phyloP scores from a whole-genome alignment of 2,888 invertebrate species.

The Cremastinae sp. region DNA sequence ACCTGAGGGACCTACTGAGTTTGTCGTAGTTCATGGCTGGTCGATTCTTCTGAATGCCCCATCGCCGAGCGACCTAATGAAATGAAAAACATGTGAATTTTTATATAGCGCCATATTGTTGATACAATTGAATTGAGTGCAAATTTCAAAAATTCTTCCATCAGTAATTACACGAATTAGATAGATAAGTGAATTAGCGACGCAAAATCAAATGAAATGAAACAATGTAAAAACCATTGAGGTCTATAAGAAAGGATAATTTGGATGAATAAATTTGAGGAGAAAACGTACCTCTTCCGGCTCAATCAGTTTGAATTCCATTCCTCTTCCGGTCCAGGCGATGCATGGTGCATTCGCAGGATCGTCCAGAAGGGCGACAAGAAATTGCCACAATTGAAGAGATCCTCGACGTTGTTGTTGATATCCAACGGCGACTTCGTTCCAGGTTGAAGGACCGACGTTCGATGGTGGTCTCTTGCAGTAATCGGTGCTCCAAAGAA shows the following conservation, averaged over 20 bases:
- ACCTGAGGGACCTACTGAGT: slow-evolving; percentile 94
- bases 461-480: slow-evolving; percentile 70
- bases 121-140: no score
- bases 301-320: slow-evolving; percentile 97
- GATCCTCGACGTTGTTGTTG: slow-evolving; percentile 88
- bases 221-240: no score
- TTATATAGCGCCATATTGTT: no score
- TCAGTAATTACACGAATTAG: no score
- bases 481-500: slow-evolving; percentile 73
- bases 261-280: background rate
- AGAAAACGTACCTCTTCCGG: slow-evolving; percentile 89
- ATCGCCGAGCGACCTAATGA: slow-evolving; percentile 92
- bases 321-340: slow-evolving; percentile 96
- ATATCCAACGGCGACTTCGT: slow-evolving; percentile 72
- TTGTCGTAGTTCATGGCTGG: slow-evolving; percentile 99
- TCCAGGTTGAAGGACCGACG: slow-evolving; percentile 70
- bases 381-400: slow-evolving; percentile 96
- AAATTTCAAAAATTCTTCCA: no score
- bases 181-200: background rate
- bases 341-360: slow-evolving; percentile 90
- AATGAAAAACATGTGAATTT: no score
- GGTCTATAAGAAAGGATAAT: no score
- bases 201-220: no score
- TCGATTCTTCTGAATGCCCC: slow-evolving; percentile 98
- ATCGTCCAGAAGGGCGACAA: slow-evolving; percentile 90